Base-by-base conservation (phyloP, 2,888 invertebrate genomes). In the Aplocera efformata region DNA sequence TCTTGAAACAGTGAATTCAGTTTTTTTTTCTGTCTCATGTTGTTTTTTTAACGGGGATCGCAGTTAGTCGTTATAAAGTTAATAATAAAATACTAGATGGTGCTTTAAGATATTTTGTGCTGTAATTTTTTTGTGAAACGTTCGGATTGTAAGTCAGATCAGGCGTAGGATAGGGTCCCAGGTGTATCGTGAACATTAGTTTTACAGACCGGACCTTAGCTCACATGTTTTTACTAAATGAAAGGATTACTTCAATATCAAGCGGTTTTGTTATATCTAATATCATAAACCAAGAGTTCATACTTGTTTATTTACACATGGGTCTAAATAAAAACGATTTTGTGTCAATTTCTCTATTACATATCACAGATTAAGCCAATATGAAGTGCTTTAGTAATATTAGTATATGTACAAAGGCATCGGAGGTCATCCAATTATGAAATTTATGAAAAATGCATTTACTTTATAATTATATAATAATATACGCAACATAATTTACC, bases 331-430 rank as follows among this genome's bases (percentile, higher is more conserved):
- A 55, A 48, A 40, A 49, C 60, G 58, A 43, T 26, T 62, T 68
- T 70, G 72, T 72, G 72, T 69, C 62, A 66, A 68, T 64, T 67
- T 63, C 53, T 72, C 66, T 72, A 74, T 70, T 65, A 66, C 68
- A 70, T 79, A 84, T 84, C 84, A 83, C 84, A 84, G 83, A 79
- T 81, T 70, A 83, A 83, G 84, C 82, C 79, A 78, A 80, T 77
- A 72, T 71, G 75, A 67, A 72, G 47, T 54, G 54, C 45, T 49
- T 48, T 39, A 50, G 46, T 49, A 42, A 44, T 45, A 40, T 42
- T 27, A n/a, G n/a, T n/a, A n/a, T 54, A 47, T 51, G 35, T 50
- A 48, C 28, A 45, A 32, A 48, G 42, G 38, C 42, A 10, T 41
- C 30, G 25, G 35, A 38, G 30, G 28, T 38, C 8, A 28, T 32